Base-by-base conservation (phyloP, 1,140 invertebrate species). In the Drosophila fuyamai region DNA sequence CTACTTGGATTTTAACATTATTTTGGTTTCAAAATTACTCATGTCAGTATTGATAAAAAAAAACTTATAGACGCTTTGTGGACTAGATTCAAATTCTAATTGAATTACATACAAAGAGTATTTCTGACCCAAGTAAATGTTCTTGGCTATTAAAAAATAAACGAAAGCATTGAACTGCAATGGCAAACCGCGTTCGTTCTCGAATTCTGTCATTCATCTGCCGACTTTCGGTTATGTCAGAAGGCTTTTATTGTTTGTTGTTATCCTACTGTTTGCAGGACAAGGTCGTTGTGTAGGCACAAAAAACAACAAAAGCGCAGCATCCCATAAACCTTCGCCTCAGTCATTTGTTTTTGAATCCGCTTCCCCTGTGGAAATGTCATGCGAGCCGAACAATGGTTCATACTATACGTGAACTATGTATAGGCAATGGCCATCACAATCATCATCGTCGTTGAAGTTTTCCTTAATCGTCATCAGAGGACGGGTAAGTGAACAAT, bases 221-320 rank as follows among this genome's bases (percentile, higher is more conserved):
- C 32, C 18, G 10, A 18, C 51, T 70, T 51, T 58, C 43, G 41
- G 38, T 13, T 29, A 60, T 61, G 56, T 29, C 47, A 62, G 43
- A 16, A 23, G 56, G 51, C 60, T 51, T 62, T 86, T 57, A 48
- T 79, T 44, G 47, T 67, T 73, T 43, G 10, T 66, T 58, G 48
- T 76, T 46, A 27, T 76, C 58, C 53, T 32, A 35, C 68, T 65
- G 68, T 75, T 75, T 63, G 58, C 60, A 63, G 68, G 44, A 46
- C 36, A 57, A 43, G 54, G 58, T 65, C 32, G 53, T 43, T 54
- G 58, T 70, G 4, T 44, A 61, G 55, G 75, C 73, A 67, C 65
- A 57, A 65, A 79, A 83, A 85, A 32, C 6, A 85, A 85, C 82
- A 85, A 85, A 85, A 85, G 82, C 82, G 82, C 82, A 85, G 82